Evolutionary conservation across 2,888 invertebrate genomes (phyloP).

Genomic region (Morpho helenor): DNA sequence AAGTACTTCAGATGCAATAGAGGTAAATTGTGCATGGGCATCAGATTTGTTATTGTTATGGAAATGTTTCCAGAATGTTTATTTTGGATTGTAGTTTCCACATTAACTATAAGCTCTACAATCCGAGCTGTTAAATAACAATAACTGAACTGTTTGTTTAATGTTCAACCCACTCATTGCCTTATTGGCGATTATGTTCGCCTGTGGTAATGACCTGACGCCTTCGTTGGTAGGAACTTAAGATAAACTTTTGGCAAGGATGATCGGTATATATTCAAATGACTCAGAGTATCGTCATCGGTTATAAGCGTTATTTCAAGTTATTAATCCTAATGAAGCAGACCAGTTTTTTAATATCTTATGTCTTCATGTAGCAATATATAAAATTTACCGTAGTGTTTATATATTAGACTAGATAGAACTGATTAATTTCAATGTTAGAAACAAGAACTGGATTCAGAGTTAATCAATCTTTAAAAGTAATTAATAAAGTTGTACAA

Average conservation of each 20-base stretch:
- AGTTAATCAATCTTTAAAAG: too few relatives aligned
- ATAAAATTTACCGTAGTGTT: too few relatives aligned
- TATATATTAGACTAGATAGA: too few relatives aligned
- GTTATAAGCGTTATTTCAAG: not conserved
- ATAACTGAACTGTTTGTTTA: slow-evolving; percentile 19
- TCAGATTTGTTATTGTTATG: too few relatives aligned
- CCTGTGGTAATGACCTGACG: slow-evolving; percentile 50
- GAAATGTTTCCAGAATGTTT: too few relatives aligned
- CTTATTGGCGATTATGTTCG: slow-evolving; percentile 49
- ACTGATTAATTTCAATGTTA: too few relatives aligned
- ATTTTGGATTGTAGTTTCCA: too few relatives aligned
- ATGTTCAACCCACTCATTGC: slow-evolving; percentile 47
- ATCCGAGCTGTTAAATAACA: slow-evolving; percentile 7
- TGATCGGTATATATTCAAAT: slow-evolving; percentile 11
- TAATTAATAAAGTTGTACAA: too few relatives aligned
- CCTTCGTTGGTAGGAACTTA: slow-evolving; percentile 43
- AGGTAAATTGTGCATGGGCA: too few relatives aligned
- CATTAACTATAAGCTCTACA: not conserved
- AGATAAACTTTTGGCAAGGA: slow-evolving; percentile 26
- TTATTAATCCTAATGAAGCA: not conserved
- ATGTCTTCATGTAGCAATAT: too few relatives aligned
- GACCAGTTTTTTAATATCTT: not conserved
- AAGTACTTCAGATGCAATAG: too few relatives aligned
- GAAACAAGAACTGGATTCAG: too few relatives aligned
- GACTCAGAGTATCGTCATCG: slow-evolving; percentile 16